Percentiles rank a stretch among this genome's conserved stretches.
Conservation (phyloP, 2,888 invertebrate species). For the Diaperis boleti region DNA sequence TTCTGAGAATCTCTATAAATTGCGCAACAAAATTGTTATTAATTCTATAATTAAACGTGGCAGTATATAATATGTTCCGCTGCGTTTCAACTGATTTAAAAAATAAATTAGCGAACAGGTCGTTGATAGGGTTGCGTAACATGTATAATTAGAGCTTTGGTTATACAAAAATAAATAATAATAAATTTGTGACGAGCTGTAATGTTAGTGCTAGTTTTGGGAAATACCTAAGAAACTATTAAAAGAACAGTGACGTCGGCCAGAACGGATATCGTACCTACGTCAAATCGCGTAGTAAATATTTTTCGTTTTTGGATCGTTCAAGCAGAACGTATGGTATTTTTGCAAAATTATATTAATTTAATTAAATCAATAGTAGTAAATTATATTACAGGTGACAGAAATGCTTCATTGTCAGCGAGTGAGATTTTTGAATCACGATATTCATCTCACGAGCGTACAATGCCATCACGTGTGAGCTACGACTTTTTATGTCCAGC, state of each 20-base stretch:
- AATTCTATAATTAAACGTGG: background rate
- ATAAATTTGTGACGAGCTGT: background rate
- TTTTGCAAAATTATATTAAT: too few relatives aligned
- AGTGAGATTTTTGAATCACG: too few relatives aligned
- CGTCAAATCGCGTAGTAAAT: background rate
- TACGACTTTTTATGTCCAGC: too few relatives aligned
- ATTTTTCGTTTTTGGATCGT: background rate
- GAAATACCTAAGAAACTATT: background rate
- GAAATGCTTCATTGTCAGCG: too few relatives aligned
- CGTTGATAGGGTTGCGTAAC: background rate
- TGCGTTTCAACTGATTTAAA: slow-evolving; percentile 10
- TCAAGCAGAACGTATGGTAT: background rate
- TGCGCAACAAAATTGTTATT: background rate
- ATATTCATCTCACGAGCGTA: too few relatives aligned
- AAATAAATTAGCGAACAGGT: slow-evolving; percentile 4
- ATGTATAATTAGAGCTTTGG: background rate
- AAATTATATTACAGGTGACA: too few relatives aligned
- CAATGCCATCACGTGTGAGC: too few relatives aligned
- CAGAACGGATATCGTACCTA: background rate
- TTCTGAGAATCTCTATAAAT: background rate
- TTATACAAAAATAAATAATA: background rate
- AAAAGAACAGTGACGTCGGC: slow-evolving; percentile 8
- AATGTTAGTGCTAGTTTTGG: background rate
- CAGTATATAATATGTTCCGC: background rate
- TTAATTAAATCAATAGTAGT: too few relatives aligned